phyloP scores from a whole-genome alignment of 1,140 invertebrate genomes.

The Adoxophyes honmai region DNA sequence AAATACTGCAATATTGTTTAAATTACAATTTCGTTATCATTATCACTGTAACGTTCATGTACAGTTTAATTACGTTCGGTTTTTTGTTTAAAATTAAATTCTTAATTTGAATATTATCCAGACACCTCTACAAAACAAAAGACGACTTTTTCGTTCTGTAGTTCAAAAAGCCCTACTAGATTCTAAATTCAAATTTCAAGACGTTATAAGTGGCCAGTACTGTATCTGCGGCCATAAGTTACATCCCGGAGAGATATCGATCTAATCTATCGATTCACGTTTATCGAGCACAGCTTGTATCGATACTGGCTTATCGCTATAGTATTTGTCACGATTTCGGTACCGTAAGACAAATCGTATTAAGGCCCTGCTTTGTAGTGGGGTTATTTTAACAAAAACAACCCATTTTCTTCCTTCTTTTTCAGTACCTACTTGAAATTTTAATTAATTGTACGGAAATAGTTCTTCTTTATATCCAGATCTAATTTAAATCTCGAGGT shows the following conservation, averaged over 20 bases:
- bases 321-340: slow-evolving; percentile 54
- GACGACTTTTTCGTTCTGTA: too few relatives aligned
- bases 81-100: not conserved
- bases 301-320: slow-evolving; percentile 54
- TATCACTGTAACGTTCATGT: not conserved
- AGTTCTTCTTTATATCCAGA: too few relatives aligned
- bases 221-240: slow-evolving; percentile 26
- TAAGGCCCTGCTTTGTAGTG: slow-evolving; percentile 18
- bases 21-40: not conserved
- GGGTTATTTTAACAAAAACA: too few relatives aligned
- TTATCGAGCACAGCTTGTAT: slow-evolving; percentile 58
- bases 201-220: slow-evolving; percentile 9
- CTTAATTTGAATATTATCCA: not conserved
- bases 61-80: not conserved
- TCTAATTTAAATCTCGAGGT: too few relatives aligned
- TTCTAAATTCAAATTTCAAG: slow-evolving; percentile 14
- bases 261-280: slow-evolving; percentile 62
- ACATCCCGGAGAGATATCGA: slow-evolving; percentile 51
- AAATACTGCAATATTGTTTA: slow-evolving; percentile 13
- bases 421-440: too few relatives aligned
- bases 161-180: not conserved
- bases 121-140: too few relatives aligned
- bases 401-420: too few relatives aligned
- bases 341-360: slow-evolving; percentile 23
- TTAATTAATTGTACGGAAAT: too few relatives aligned